Percentiles rank a stretch among this genome's conserved stretches.
phyloP scores from a whole-genome alignment of 2,888 invertebrate genomes.

The Polydrusus cervinus region DNA sequence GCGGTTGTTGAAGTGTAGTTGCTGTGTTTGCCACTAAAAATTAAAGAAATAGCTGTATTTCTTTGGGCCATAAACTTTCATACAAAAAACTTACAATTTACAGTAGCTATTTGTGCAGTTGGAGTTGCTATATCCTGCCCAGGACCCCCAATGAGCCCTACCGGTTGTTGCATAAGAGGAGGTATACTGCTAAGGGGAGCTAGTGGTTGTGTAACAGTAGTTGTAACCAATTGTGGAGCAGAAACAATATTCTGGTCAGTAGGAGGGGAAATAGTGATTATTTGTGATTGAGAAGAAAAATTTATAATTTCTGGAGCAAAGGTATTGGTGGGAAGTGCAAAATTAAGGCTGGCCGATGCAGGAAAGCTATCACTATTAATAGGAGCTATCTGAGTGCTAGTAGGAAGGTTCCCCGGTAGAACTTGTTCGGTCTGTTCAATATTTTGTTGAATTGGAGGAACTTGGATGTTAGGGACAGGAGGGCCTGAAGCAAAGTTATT shows the following conservation, averaged over 20 bases:
- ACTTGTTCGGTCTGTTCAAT: not conserved
- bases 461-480: conserved; percentile 1
- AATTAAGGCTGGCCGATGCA: conserved; percentile 3
- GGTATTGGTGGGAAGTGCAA: conserved; percentile 7
- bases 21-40: conserved; percentile 10
- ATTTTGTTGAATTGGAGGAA: conserved; percentile 6
- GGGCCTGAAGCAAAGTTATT: conserved; percentile 33
- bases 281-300: conserved; percentile 32
- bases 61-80: not conserved
- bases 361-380: not conserved
- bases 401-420: conserved; percentile 23
- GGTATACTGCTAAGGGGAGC: conserved; percentile 10
- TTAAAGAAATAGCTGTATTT: not conserved
- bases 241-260: conserved; percentile 5
- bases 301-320: conserved; percentile 28
- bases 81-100: conserved; percentile 28
- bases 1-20: conserved; percentile 30
- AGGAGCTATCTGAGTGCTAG: conserved; percentile 43
- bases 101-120: conserved; percentile 27
- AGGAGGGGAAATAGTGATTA: conserved; percentile 32
- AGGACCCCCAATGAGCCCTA: conserved; percentile 23
- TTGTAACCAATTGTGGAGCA: conserved; percentile 28
- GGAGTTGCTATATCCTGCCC: conserved; percentile 9
- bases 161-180: conserved; percentile 41
- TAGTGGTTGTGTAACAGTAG: conserved; percentile 37